Percentiles rank a stretch among this genome's conserved stretches.
These are phyloP conservation scores for Drosophila pandora DNA, from an alignment of 1,140 invertebrate species.

Conservation along the genomic window DNA sequence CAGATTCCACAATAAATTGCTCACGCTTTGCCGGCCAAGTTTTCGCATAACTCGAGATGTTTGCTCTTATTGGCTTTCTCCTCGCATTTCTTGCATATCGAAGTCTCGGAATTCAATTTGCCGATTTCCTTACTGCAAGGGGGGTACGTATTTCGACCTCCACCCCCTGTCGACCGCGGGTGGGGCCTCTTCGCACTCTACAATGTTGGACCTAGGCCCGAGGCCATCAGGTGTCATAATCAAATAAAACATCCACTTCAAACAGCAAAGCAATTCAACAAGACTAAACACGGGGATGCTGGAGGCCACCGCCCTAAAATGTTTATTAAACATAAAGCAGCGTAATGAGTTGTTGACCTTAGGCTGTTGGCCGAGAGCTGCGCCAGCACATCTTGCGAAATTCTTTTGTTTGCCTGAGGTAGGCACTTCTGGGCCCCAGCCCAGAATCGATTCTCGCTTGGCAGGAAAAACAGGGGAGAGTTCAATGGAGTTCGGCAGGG, in stretches of 20 bases:
- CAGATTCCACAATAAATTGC: constrained; percentile 68
- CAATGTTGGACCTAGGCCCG: constrained; percentile 9
- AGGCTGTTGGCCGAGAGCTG: constrained; percentile 9
- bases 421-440: neutral
- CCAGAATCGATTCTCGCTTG: constrained; percentile 5
- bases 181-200: constrained; percentile 9
- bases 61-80: constrained; percentile 66
- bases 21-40: constrained; percentile 51
- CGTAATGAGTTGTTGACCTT: constrained; percentile 48
- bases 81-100: constrained; percentile 33
- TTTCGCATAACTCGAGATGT: constrained; percentile 71
- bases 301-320: constrained; percentile 30
- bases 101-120: constrained; percentile 46
- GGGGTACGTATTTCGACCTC: neutral
- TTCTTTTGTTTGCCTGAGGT: constrained; percentile 32
- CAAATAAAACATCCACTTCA: constrained; percentile 43
- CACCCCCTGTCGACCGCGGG: too few species aligned
- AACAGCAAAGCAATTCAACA: constrained; percentile 26
- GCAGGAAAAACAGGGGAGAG: neutral
- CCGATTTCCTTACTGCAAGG: constrained; percentile 5
- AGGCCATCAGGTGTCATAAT: constrained; percentile 57
- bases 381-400: constrained; percentile 27
- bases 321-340: constrained; percentile 42
- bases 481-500: constrained; percentile 29
- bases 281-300: neutral